Percentiles rank a stretch among this genome's conserved stretches.
phyloP scores from a whole-genome alignment of 2,888 invertebrate genomes.

The Caenorhabditis becei region DNA sequence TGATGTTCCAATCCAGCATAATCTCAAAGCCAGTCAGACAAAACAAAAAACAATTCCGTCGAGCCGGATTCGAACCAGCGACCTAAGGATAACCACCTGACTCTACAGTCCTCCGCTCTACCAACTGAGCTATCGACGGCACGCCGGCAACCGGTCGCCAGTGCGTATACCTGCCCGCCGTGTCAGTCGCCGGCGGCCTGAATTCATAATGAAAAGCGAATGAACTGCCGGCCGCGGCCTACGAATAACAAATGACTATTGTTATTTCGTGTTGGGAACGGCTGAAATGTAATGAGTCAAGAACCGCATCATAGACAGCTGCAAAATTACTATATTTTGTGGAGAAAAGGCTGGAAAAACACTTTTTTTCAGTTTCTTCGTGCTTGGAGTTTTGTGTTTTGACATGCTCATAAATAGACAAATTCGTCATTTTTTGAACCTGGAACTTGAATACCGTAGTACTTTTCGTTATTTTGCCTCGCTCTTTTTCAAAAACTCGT shows the following conservation, averaged over 20 bases:
- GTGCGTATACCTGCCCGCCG: too few species aligned
- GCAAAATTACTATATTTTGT: neutral
- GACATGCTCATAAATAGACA: too few species aligned
- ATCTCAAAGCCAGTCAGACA: neutral
- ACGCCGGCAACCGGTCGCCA: too few species aligned
- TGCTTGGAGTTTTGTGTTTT: slow-evolving; percentile 4
- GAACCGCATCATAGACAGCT: neutral
- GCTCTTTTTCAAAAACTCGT: too few species aligned
- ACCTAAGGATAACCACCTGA: slow-evolving; percentile 70
- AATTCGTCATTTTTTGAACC: neutral
- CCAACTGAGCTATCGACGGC: slow-evolving; percentile 72
- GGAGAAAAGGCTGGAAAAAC: neutral
- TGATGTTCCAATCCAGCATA: too few species aligned
- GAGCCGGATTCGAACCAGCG: slow-evolving; percentile 75
- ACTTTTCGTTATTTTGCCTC: neutral
- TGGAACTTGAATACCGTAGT: neutral
- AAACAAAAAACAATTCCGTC: slow-evolving; percentile 60
- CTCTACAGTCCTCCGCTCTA: slow-evolving; percentile 72
- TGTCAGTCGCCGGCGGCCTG: too few species aligned
- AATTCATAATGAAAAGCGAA: neutral
- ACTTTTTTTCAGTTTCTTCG: neutral
- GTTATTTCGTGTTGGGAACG: neutral
- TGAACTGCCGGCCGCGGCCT: neutral
- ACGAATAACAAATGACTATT: slow-evolving; percentile 12
- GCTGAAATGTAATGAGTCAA: slow-evolving; percentile 1